These are phyloP conservation scores for Volucella inanis DNA, from an alignment of 2,888 invertebrate species.

Conservation along the genomic window DNA sequence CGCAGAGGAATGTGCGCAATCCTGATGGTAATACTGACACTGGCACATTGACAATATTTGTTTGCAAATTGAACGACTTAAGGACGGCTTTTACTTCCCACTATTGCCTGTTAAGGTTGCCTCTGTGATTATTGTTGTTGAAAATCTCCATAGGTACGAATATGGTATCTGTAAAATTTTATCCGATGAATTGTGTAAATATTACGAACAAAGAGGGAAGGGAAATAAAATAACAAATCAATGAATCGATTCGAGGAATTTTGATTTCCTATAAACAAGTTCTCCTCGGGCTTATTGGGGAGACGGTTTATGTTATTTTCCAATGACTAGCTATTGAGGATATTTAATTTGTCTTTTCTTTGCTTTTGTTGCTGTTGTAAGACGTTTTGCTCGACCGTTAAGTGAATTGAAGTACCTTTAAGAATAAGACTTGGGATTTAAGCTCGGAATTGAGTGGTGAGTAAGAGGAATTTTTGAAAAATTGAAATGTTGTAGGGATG, in stretches of 20 bases:
- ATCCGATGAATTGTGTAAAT: slow-evolving; percentile 32
- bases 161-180: slow-evolving; percentile 21
- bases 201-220: background rate
- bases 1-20: background rate
- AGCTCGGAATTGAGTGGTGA: too few species aligned
- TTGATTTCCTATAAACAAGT: slow-evolving; percentile 16
- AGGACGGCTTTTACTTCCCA: slow-evolving; percentile 19
- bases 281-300: background rate
- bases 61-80: slow-evolving; percentile 30
- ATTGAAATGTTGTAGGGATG: too few species aligned
- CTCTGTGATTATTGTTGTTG: slow-evolving; percentile 24
- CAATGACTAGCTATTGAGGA: too few species aligned
- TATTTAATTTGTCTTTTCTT: too few species aligned
- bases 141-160: background rate
- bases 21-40: background rate
- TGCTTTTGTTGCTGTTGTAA: too few species aligned
- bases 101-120: background rate
- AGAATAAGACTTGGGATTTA: too few species aligned
- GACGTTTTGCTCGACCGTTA: too few species aligned
- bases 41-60: slow-evolving; percentile 16
- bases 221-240: slow-evolving; percentile 25
- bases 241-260: slow-evolving; percentile 47
- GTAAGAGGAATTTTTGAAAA: too few species aligned
- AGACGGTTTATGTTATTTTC: background rate
- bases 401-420: too few species aligned